Evolutionary conservation across 2,888 invertebrate species (phyloP), one percentile per base, ranked within the genome.

Genomic region (Aleiodes leptofemur): DNA sequence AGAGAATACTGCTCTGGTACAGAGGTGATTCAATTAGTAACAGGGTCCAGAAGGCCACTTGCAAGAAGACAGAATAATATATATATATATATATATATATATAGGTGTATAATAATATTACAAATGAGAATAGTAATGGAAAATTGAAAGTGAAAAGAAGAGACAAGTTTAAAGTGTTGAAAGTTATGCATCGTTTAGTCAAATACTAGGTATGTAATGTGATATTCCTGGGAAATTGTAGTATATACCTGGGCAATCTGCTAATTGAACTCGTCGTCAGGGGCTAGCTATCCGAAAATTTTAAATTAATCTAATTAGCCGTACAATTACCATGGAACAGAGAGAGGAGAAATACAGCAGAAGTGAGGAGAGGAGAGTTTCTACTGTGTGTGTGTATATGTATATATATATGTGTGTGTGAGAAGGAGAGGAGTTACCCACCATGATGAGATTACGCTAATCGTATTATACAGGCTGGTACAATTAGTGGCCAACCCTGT

Each of bases 291-390:
- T 80, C 71, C 82, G 81, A 86, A 86, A 79, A 87, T 87, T 86
- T 87, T 84, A 81, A 86, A 88, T 86, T 83, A 83, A 86, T 86
- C 83, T 85, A 85, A 88, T 88, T 87, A 85, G 82, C 78, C 83
- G 82, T 85, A 83, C 85, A 85, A 87, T 86, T 86, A 86, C 80
- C 79, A 79, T 79, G 73, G 73, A 71, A 72, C 74, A 7, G 64
- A 64, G 64, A 43, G 64, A 43, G 61, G 61, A 34, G 43, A 43
- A 43, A 43, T 9, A 43, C 11, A 3, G 6, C 8, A 38, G 38
- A 38, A 38, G 6, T 38, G 38, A 38, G 9, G 11, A 43, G 43
- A 43, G 43, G 11, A 43, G 43, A 43, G 43, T 43, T 23, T 43
- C 61, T 14, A 43, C 61, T 59, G 59, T 34, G 8, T 29, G 23